A percentile compares a stretch with the other conserved stretches of the same genome.
These are phyloP conservation scores for Porites divaricata DNA, from an alignment of 92 coral and sea anemone species.

Conservation along the genomic window DNA sequence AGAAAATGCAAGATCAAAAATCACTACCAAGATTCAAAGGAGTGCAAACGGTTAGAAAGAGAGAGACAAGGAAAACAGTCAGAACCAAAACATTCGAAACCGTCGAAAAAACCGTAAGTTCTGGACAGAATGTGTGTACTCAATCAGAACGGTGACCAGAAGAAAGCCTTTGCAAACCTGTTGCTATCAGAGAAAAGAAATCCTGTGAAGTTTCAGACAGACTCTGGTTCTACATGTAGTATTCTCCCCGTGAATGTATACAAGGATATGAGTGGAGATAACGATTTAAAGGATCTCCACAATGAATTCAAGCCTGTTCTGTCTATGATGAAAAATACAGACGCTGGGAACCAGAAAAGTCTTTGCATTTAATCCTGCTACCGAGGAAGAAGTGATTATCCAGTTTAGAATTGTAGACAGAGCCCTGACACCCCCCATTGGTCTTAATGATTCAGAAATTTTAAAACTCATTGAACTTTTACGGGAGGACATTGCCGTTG, in stretches of 20 bases:
- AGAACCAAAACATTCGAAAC: not conserved
- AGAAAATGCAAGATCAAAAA: slow-evolving; percentile 27
- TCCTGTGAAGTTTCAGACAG: not conserved
- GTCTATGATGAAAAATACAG: slow-evolving; percentile 14
- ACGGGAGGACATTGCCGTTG: slow-evolving; percentile 20
- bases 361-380: slow-evolving; percentile 25
- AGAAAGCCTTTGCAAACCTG: slow-evolving; percentile 33
- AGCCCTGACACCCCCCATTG: not conserved
- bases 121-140: slow-evolving; percentile 10
- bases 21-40: slow-evolving; percentile 34
- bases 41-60: slow-evolving; percentile 16
- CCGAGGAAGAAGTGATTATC: slow-evolving; percentile 17
- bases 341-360: not conserved
- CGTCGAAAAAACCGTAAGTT: slow-evolving; percentile 29
- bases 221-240: too few species aligned
- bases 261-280: slow-evolving; percentile 30
- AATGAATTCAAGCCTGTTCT: not conserved
- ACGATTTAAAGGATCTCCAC: slow-evolving; percentile 2
- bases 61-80: not conserved
- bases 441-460: slow-evolving; percentile 6
- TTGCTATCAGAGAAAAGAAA: slow-evolving; percentile 18
- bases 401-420: not conserved
- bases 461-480: slow-evolving; percentile 33
- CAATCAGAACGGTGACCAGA: not conserved
- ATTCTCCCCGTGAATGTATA: too few species aligned